Conservation (phyloP, 2,888 invertebrate species). For the Balanococcus diminutus region DNA sequence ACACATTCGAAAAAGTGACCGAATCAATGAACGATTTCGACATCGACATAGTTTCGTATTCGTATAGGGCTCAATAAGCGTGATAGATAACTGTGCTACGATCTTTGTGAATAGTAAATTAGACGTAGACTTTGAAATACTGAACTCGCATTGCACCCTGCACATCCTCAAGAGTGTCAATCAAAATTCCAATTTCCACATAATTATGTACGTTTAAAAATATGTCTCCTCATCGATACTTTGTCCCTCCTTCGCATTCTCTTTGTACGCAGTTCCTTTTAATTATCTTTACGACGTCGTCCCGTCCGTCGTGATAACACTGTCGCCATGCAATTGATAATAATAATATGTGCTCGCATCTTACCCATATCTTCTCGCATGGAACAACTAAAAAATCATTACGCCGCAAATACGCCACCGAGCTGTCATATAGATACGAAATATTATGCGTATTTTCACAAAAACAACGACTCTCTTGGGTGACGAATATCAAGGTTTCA, state of each 20-base stretch:
- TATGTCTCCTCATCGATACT: background rate
- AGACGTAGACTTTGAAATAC: background rate
- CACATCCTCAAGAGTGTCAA: background rate
- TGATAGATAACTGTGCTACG: background rate
- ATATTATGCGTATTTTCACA: too few relatives aligned
- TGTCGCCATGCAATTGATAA: too few relatives aligned
- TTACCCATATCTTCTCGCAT: too few relatives aligned
- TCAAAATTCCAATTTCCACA: background rate
- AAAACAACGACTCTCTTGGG: background rate
- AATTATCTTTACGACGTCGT: background rate
- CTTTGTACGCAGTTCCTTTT: background rate
- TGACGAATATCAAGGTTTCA: background rate
- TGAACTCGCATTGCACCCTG: background rate
- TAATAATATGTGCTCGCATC: too few relatives aligned
- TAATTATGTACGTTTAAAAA: background rate
- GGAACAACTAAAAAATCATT: too few relatives aligned
- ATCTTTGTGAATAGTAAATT: constrained; percentile 4
- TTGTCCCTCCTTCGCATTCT: background rate
- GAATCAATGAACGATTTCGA: constrained; percentile 1
- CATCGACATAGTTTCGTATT: background rate
- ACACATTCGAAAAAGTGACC: background rate
- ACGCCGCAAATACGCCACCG: too few relatives aligned
- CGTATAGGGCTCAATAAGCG: too few relatives aligned
- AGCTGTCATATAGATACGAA: too few relatives aligned
- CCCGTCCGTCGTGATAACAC: too few relatives aligned